These are phyloP conservation scores for Andricus quercusramuli DNA, from an alignment of 2,888 invertebrate species.

Conservation along the genomic window DNA sequence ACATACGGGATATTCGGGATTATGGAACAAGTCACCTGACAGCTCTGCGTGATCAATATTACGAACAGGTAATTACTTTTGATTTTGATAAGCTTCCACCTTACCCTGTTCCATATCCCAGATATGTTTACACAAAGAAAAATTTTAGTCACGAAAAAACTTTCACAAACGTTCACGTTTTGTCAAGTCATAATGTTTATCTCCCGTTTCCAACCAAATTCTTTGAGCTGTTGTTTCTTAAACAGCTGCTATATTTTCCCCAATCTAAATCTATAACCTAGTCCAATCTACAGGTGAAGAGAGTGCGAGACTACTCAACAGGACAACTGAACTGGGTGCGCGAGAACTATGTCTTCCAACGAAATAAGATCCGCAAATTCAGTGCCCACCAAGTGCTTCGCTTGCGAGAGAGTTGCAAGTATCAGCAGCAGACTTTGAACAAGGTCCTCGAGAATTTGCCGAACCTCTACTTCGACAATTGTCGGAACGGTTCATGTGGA, in stretches of 20 bases:
- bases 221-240: background rate
- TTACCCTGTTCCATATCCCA: background rate
- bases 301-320: constrained; percentile 95
- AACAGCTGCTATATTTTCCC: constrained; percentile 1
- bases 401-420: constrained; percentile 95
- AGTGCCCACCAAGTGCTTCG: constrained; percentile 94
- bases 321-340: constrained; percentile 95
- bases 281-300: constrained; percentile 85
- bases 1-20: constrained; percentile 92
- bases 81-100: constrained; percentile 3
- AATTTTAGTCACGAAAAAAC: background rate
- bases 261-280: constrained; percentile 36
- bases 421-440: constrained; percentile 96
- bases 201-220: background rate
- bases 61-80: constrained; percentile 87
- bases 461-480: constrained; percentile 94
- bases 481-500: constrained; percentile 90
- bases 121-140: background rate
- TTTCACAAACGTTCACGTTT: background rate
- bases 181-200: background rate
- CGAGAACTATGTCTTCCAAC: constrained; percentile 96
- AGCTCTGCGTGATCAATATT: constrained; percentile 93
- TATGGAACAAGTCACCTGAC: constrained; percentile 94
- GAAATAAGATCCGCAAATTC: constrained; percentile 96
- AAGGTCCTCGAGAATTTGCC: constrained; percentile 96